phyloP scores from a whole-genome alignment of 2,888 invertebrate genomes.

The Nomada lathburiana region DNA sequence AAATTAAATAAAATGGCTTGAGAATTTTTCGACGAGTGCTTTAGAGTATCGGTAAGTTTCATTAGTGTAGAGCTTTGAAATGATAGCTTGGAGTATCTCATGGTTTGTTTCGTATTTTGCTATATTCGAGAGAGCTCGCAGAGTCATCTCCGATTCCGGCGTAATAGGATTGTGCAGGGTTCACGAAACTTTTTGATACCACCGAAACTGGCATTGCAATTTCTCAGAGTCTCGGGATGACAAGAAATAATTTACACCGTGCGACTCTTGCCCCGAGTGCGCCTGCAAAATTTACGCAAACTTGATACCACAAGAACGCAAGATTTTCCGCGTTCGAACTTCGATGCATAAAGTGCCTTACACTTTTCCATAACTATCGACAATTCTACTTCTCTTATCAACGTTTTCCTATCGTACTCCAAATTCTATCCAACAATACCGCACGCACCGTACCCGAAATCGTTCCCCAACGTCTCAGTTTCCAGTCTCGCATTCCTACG shows the following conservation, averaged over 20 bases:
- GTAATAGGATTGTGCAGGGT: not conserved
- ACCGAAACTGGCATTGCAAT: not conserved
- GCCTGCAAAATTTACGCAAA: not conserved
- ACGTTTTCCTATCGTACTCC: not conserved
- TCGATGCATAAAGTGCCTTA: not conserved
- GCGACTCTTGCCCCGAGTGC: no score
- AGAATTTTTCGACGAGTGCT: no score
- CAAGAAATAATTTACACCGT: not conserved
- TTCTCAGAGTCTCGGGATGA: not conserved
- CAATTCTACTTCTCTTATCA: no score
- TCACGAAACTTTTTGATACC: not conserved
- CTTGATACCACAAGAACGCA: not conserved
- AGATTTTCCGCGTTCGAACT: not conserved
- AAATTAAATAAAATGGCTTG: no score
- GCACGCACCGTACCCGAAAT: not conserved
- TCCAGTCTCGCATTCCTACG: not conserved
- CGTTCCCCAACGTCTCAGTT: constrained; percentile 12
- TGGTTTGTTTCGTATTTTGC: no score
- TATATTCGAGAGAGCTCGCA: not conserved
- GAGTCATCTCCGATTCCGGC: not conserved
- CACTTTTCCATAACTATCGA: no score
- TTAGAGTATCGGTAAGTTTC: no score
- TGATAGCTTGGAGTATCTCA: no score
- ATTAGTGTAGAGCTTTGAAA: not conserved
- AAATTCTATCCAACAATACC: not conserved